phyloP scores from a whole-genome alignment of 2,113 vertebrate species.

The Aix galericulata region DNA sequence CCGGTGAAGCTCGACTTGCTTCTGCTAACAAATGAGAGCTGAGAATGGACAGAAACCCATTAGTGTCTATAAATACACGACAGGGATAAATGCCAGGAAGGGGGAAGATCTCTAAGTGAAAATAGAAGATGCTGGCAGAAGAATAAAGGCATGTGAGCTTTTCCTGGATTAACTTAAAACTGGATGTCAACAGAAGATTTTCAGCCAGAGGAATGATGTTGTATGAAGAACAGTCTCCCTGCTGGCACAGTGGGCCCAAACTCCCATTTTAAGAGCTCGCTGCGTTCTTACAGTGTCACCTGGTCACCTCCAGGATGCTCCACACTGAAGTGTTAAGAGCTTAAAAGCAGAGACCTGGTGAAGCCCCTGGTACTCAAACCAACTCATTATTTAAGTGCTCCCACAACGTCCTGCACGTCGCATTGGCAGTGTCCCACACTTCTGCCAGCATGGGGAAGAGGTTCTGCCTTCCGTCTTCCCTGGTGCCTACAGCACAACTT shows the following conservation, averaged over 20 bases:
- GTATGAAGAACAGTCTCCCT: not conserved
- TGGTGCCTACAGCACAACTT: not conserved
- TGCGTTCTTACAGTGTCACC: not conserved
- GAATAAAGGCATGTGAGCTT: slow-evolving; percentile 23
- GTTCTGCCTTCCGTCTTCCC: not conserved
- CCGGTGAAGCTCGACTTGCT: not conserved
- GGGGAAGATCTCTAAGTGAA: slow-evolving; percentile 20
- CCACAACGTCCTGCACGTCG: not conserved
- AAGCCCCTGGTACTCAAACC: not conserved
- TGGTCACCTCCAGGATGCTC: not conserved
- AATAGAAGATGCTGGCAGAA: slow-evolving; percentile 42
- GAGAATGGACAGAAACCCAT: not conserved
- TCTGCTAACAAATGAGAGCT: slow-evolving; percentile 10
- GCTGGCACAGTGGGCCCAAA: not conserved
- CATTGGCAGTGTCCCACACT: not conserved
- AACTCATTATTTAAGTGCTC: not conserved
- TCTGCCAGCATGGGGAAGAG: not conserved
- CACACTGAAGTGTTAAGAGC: not conserved
- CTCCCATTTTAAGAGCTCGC: not conserved
- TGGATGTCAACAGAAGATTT: slow-evolving; percentile 42
- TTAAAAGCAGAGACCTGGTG: not conserved
- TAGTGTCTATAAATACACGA: slow-evolving; percentile 47
- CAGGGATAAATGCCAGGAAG: slow-evolving; percentile 36
- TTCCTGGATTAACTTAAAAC: slow-evolving; percentile 28
- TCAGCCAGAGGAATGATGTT: not conserved